Evolutionary conservation across 2,888 invertebrate genomes (phyloP), one percentile per base, ranked within the genome.

Genomic region (Stramonita haemastoma): DNA sequence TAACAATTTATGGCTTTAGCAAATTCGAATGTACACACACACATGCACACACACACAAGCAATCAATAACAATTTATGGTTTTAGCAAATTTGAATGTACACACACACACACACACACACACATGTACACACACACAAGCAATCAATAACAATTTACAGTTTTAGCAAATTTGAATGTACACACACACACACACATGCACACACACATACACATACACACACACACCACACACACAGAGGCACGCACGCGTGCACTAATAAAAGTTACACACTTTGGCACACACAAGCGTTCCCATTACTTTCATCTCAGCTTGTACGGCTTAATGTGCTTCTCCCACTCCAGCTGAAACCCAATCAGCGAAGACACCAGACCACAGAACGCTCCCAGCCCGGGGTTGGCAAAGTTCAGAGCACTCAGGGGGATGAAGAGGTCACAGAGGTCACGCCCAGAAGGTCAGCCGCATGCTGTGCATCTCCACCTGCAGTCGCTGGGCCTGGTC

Each of bases 361-460:
- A 92, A 15, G 92, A 92, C 66, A 91, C 34, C 34, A 91, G 87
- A 4, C 92, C 92, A 86, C 91, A 89, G 4, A 91, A 26, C 0
- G 92, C 92, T 36, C 90, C 90, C 17, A 91, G 34, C 1, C 92
- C 92, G 0, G 91, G 91, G 70, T 84, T 91, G n/a, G 88, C 87
- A 56, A 89, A 90, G 29, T 90, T 87, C 83, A 92, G 87, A 22
- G 91, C 89, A 19, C 90, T 90, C 87, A 92, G 79, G 0, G 92
- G 92, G 77, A 92, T 91, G 66, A 91, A 92, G 79, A 92, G 32
- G 66, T 92, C 92, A 87, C 91, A 92, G 84, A 92, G 88, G 66
- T 92, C 92, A 11, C 91, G 88, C 88, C 88, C 89, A 91, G 81
- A 92, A 91, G 29, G 87, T 91, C 84, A 91, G 60, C 79, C 90